Base-by-base conservation (phyloP, 2,797 vertebrate genomes). In the Chromobotia macracanthus region DNA sequence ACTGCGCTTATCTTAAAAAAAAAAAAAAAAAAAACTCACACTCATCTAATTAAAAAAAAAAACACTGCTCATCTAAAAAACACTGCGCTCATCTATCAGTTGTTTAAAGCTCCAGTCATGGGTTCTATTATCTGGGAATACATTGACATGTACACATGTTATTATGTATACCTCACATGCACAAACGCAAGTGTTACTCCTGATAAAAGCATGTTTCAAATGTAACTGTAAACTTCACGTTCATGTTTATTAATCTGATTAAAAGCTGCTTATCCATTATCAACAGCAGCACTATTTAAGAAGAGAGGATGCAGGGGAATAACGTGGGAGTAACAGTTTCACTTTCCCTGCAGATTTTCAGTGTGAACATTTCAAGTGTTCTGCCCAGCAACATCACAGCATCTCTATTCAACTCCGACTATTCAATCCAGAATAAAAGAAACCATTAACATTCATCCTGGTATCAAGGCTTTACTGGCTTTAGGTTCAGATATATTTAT, bases 391-490 rank as follows among this genome's bases (percentile, higher is more conserved):
- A 63, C 25, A 21, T 51, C 25, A 23, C 56, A 69, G 8, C 53
- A 38, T 51, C 55, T 58, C n/a, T 69, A 28, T 61, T 25, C 16
- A 71, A 25, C 11, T 3, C 41, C n/a, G 19, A 25, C 67, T 63
- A 38, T 55, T 66, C 10, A 75, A 75, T 66, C 15, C 15, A 28
- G 31, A 66, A 63, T n/a, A 28, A 61, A 41, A 28, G 28, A 44
- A 44, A 44, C 21, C 19, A 61, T 60, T 41, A 63, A 51, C 67
- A 50, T 72, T 51, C 41, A 64, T 80, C 44, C n/a, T 58, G 63
- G 16, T 74, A 80, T 80, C 77, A 41, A 35, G 2, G n/a, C 21
- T 28, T 28, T 28, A 70, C 48, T 69, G 28, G 46, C 41, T 70
- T 48, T 77, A 44, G 23, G 41, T 60, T 69, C 15, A 68, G 19